Evolutionary conservation across 2,888 invertebrate genomes (phyloP), one percentile per base, ranked within the genome.

Genomic region (Drosophila mercatorum): DNA sequence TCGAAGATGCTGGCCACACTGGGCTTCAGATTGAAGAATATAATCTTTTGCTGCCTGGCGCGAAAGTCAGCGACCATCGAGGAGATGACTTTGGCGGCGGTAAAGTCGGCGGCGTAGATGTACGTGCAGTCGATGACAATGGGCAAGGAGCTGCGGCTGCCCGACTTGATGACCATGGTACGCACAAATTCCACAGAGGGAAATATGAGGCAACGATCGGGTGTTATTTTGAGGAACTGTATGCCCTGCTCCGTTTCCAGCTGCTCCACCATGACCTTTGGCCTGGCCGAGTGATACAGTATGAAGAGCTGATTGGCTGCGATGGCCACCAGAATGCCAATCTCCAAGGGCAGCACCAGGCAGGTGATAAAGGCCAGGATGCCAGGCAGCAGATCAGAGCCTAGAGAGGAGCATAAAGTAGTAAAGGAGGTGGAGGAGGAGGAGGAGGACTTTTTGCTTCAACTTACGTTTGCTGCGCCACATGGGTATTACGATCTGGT

Each of bases 141-240:
- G 2, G 97, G 97, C 72, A 95, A 88, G 0, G 84, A 75, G 3
- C 89, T 81, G 43, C 95, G 94, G 8, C 94, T 93, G 72, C 97
- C 96, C 88, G 95, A 95, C 93, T 97, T 97, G 68, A 96, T 96
- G 49, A 98, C 96, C 75, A 97, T 94, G 88, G 96, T 96, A 71
- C 97, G 94, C 69, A 98, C 96, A 93, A 97, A 97, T 92, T 97
- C 97, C 64, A 97, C 97, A 0, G 97, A 97, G 22, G 98, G 97
- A 93, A 97, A 98, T 92, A 97, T 97, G 44, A 98, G 94, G 91
- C 97, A 97, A 75, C 97, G 95, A 93, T 97, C 97, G 10, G 97
- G 97, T 40, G 97, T 97, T 73, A 97, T 94, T 94, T 96, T 95
- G 49, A 97, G 93, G 92, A 97, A 97, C 85, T 96, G 95, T 43